Conservation (phyloP, 1,140 invertebrate genomes). For the Bombus consobrinus region DNA sequence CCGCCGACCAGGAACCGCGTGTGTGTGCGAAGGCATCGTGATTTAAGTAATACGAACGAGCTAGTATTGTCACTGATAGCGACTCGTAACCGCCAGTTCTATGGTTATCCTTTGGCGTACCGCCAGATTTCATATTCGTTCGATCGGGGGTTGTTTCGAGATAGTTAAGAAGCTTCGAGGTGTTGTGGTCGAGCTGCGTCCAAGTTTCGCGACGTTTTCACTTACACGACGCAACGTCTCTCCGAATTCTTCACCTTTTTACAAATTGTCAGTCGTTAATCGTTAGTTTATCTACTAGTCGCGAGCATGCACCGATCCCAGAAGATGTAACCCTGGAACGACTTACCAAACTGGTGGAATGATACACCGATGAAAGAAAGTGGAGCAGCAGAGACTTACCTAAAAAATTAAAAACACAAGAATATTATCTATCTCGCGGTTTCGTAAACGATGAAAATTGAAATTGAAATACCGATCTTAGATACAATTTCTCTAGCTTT, state of each 20-base stretch:
- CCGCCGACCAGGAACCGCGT: constrained; percentile 30
- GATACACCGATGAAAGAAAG: background rate
- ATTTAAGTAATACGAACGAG: constrained; percentile 65
- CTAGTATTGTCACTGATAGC: constrained; percentile 36
- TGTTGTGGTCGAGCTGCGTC: too few species aligned
- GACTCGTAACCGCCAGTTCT: background rate
- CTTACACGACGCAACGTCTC: too few species aligned
- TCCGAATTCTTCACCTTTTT: too few species aligned
- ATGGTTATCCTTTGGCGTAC: background rate
- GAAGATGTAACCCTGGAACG: background rate
- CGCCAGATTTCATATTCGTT: too few species aligned
- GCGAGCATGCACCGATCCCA: background rate
- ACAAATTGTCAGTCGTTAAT: too few species aligned
- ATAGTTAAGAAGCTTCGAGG: background rate
- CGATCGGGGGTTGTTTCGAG: background rate
- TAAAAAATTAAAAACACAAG: background rate
- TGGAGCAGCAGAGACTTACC: constrained; percentile 7
- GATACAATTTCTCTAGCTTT: too few species aligned
- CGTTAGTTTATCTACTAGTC: background rate
- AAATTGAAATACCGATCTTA: background rate
- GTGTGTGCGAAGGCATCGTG: constrained; percentile 59
- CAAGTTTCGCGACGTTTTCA: too few species aligned
- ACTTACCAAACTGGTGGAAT: constrained; percentile 9
- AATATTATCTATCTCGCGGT: background rate
- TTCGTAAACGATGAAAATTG: background rate